Conservation (phyloP, 2,113 vertebrate genomes). For the Pionites leucogaster region DNA sequence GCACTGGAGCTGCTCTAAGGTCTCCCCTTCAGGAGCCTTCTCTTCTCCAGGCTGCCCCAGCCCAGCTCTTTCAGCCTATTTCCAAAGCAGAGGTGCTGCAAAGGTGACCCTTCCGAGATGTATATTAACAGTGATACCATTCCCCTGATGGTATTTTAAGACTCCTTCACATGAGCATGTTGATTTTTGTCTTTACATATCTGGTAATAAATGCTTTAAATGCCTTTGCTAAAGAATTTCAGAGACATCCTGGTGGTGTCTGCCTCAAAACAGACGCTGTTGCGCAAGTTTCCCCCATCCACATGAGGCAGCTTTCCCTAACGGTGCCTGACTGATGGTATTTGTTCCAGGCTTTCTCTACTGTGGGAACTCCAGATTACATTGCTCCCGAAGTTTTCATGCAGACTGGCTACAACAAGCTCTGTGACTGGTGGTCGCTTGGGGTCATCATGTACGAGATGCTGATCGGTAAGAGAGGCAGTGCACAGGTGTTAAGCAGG, state of each 20-base stretch:
- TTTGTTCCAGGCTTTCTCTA: slow-evolving; percentile 91
- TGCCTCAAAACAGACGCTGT: not conserved
- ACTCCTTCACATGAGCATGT: not conserved
- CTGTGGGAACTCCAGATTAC: slow-evolving; percentile 96
- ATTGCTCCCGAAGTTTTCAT: slow-evolving; percentile 97
- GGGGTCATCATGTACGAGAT: slow-evolving; percentile 99
- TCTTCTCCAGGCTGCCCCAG: not conserved
- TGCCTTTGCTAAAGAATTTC: not conserved
- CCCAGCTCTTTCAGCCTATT: not conserved
- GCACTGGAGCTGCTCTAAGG: not conserved
- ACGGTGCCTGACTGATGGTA: not conserved
- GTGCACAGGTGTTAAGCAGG: not conserved
- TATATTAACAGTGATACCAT: not conserved
- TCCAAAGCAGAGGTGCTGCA: not conserved
- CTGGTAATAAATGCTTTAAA: not conserved
- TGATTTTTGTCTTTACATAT: not conserved
- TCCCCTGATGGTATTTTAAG: not conserved
- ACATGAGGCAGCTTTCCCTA: not conserved
- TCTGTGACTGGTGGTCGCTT: slow-evolving; percentile 97
- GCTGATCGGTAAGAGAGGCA: slow-evolving; percentile 86
- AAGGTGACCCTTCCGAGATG: not conserved
- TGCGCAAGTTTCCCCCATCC: not conserved
- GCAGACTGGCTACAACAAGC: slow-evolving; percentile 98
- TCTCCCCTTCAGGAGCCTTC: not conserved
- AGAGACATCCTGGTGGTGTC: not conserved